Evolutionary conservation across 2,113 vertebrate genomes (phyloP).

Genomic region (Phasianus colchicus): DNA sequence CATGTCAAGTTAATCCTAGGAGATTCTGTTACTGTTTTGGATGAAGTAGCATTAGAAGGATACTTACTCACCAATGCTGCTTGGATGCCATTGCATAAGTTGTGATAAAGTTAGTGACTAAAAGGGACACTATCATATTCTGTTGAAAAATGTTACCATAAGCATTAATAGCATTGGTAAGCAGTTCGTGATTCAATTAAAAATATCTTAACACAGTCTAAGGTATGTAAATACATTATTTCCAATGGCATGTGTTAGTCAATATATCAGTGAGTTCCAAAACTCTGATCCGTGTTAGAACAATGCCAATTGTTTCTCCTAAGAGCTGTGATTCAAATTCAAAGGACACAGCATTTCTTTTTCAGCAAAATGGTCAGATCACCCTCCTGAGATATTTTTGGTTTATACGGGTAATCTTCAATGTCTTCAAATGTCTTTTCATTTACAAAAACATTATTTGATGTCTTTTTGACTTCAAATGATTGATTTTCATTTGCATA

Average conservation of each 20-base stretch:
- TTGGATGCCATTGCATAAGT: background rate
- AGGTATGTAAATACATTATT: background rate
- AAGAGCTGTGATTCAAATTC: background rate
- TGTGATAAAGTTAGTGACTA: background rate
- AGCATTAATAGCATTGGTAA: background rate
- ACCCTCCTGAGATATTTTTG: background rate
- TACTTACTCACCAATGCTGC: background rate
- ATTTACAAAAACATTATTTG: constrained; percentile 15
- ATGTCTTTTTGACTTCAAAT: background rate
- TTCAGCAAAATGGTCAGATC: constrained; percentile 5
- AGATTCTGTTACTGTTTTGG: background rate
- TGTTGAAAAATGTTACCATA: background rate
- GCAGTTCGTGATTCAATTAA: background rate
- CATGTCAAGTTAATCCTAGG: background rate
- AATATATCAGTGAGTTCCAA: background rate
- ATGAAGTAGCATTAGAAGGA: constrained; percentile 13
- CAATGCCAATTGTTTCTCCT: background rate
- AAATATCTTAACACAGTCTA: background rate
- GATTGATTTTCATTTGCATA: background rate
- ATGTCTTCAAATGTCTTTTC: constrained; percentile 30
- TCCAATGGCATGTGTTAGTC: background rate
- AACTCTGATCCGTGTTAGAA: background rate
- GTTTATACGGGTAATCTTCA: constrained; percentile 7
- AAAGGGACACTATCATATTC: background rate
- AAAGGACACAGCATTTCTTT: background rate